Evolutionary conservation across 2,797 vertebrate species (phyloP).

Genomic region (Mus caroli): DNA sequence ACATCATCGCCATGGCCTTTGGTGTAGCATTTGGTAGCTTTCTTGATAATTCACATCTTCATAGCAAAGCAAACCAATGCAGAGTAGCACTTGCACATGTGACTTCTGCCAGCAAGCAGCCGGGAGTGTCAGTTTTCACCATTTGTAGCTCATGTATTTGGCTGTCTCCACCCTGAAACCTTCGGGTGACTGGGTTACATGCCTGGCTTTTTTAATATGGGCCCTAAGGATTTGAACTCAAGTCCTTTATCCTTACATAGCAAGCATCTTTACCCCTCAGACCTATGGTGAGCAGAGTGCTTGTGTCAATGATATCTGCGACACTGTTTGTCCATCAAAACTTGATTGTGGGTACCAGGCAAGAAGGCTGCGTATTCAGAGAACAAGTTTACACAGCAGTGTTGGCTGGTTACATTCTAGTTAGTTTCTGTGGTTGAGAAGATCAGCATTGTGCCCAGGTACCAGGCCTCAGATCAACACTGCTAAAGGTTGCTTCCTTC

Average conservation of each 20-base stretch:
- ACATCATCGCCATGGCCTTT: not conserved
- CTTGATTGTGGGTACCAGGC: not conserved
- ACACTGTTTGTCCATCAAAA: not conserved
- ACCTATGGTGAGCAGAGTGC: not conserved
- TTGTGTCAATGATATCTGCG: not conserved
- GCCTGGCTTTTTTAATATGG: not conserved
- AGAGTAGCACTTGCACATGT: not conserved
- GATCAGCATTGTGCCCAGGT: not conserved
- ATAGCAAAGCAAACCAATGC: not conserved
- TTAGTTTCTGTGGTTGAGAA: not conserved
- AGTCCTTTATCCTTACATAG: not conserved
- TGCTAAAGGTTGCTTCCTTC: not conserved
- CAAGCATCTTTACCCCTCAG: not conserved
- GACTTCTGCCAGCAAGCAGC: not conserved
- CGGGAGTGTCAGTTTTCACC: not conserved
- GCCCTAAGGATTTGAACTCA: not conserved
- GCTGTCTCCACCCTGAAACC: not conserved
- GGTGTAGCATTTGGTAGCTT: not conserved
- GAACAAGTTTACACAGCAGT: fast-evolving
- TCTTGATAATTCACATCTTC: not conserved
- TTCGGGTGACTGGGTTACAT: not conserved
- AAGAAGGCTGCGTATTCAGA: not conserved
- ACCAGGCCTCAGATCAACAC: not conserved
- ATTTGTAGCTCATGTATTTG: not conserved
- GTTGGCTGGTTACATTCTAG: not conserved